Conservation (phyloP, 2,113 vertebrate genomes). For the Meles meles region DNA sequence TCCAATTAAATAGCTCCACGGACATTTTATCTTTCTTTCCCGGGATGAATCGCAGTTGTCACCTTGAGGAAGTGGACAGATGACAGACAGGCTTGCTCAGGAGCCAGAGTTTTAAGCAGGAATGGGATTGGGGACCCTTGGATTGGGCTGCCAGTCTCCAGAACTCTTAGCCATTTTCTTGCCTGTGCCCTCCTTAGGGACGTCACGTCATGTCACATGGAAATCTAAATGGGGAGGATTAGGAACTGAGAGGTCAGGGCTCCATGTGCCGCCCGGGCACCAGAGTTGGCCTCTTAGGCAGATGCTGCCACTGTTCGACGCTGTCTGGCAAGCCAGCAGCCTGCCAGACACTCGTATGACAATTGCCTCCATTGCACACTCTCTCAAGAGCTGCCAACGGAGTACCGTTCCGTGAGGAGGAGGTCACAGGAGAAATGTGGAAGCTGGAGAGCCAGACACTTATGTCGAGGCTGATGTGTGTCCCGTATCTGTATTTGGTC, state of each 20-base stretch:
- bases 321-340: not conserved
- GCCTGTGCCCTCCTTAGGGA: not conserved
- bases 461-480: not conserved
- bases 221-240: too few relatives aligned
- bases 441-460: not conserved
- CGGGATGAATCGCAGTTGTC: too few relatives aligned
- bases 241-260: not conserved
- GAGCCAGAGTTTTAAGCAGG: not conserved
- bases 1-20: not conserved
- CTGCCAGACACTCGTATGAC: accelerated
- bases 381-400: not conserved
- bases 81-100: not conserved
- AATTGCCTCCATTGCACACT: not conserved
- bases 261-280: not conserved
- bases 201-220: not conserved
- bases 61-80: not conserved
- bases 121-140: not conserved
- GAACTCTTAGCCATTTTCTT: not conserved
- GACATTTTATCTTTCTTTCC: not conserved
- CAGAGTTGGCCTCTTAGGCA: not conserved
- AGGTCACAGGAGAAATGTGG: too few relatives aligned
- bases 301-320: not conserved
- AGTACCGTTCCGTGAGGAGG: not conserved
- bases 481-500: not conserved
- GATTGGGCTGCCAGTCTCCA: not conserved